A percentile compares a stretch with the other conserved stretches of the same genome.
Evolutionary conservation across 2,888 invertebrate species (phyloP).

Genomic region (Phragmatobia fuliginosa): DNA sequence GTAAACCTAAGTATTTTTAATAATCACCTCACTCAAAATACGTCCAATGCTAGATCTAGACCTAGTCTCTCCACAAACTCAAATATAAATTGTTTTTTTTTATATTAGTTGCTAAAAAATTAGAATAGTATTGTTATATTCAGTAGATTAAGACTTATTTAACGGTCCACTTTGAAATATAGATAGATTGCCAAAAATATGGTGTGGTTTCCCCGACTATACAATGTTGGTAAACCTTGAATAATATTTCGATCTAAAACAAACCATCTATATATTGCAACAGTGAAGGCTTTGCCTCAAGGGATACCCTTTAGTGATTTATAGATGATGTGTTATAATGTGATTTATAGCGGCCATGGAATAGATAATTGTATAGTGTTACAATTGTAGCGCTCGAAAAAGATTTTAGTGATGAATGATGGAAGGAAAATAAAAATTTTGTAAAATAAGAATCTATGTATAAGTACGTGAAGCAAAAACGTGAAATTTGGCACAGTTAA

Average conservation of each 20-base stretch:
- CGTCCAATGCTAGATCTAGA: too few species aligned
- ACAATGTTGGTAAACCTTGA: constrained; percentile 17
- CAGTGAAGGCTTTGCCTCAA: constrained; percentile 18
- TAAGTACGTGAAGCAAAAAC: too few species aligned
- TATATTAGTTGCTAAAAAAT: too few species aligned
- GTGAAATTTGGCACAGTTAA: too few species aligned
- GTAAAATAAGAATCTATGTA: too few species aligned
- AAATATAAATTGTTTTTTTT: too few species aligned
- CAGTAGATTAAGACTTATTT: not conserved
- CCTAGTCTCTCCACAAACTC: too few species aligned
- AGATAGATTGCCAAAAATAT: not conserved
- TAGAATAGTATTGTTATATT: not conserved
- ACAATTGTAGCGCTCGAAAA: constrained; percentile 2
- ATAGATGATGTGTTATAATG: constrained; percentile 12
- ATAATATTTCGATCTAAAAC: constrained; percentile 25
- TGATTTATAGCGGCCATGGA: constrained; percentile 22
- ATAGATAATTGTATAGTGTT: constrained; percentile 22
- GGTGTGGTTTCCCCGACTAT: constrained; percentile 8
- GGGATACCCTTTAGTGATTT: constrained; percentile 25
- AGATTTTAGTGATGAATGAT: constrained; percentile 6
- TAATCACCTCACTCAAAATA: too few species aligned
- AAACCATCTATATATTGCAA: constrained; percentile 24
- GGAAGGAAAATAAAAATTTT: not conserved
- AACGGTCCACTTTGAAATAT: not conserved
- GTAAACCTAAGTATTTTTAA: too few species aligned